Evolutionary conservation across 1,140 invertebrate species (phyloP).

Genomic region (Trichonephila clavata): DNA sequence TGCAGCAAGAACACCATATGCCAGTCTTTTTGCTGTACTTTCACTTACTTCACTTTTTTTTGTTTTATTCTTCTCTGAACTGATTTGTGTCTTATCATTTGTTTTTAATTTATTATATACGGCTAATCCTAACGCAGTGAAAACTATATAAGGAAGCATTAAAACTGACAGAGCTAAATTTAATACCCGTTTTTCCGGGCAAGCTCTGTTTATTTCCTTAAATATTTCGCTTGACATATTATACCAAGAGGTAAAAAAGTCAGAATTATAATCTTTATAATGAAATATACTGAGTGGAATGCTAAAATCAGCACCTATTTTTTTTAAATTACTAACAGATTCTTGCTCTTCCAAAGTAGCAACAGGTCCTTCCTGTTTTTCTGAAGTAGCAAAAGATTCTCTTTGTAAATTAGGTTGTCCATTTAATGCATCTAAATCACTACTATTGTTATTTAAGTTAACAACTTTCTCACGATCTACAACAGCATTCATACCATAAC

Average conservation of each 20-base stretch:
- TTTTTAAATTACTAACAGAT: fast-evolving
- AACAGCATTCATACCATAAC: background rate
- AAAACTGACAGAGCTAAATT: background rate
- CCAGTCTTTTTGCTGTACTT: background rate
- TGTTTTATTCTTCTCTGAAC: constrained; percentile 1
- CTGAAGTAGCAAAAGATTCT: too few species aligned
- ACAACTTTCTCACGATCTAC: too few species aligned
- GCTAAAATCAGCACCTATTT: background rate
- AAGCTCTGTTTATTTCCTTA: background rate
- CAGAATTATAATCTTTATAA: constrained; percentile 19
- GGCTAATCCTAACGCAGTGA: constrained; percentile 2
- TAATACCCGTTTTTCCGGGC: background rate
- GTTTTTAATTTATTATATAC: constrained; percentile 9
- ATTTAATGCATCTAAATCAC: too few species aligned
- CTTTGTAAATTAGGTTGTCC: too few species aligned
- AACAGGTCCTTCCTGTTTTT: background rate
- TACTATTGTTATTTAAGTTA: too few species aligned
- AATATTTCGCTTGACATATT: background rate
- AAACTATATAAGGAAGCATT: constrained; percentile 19
- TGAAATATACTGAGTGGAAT: constrained; percentile 11
- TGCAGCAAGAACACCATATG: constrained; percentile 21
- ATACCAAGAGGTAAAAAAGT: constrained; percentile 11
- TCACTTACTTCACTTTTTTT: constrained; percentile 1
- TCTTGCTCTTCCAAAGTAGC: background rate
- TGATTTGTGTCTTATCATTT: constrained; percentile 18